Conservation (phyloP, 2,797 vertebrate species). For the Enteromius mattozi region DNA sequence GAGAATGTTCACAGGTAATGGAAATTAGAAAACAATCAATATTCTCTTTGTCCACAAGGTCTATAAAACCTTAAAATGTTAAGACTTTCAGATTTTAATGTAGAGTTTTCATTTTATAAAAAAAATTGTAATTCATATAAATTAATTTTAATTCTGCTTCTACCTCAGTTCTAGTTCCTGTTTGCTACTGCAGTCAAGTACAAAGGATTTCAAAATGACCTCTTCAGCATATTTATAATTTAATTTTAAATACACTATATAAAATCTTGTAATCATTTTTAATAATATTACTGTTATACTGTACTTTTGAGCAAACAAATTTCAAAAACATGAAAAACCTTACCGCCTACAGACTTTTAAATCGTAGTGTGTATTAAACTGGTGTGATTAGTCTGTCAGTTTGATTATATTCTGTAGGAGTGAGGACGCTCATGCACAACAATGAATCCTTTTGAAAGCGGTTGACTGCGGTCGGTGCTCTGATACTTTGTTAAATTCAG, state of each 20-base stretch:
- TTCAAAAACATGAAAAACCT: neutral
- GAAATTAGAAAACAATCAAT: neutral
- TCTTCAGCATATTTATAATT: neutral
- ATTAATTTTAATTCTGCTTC: neutral
- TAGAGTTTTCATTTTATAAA: neutral
- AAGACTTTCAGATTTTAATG: neutral
- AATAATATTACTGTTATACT: neutral
- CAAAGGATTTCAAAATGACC: neutral
- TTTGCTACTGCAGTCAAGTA: neutral
- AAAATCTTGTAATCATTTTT: neutral
- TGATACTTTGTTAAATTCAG: neutral
- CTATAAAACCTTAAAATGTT: neutral
- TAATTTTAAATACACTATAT: neutral
- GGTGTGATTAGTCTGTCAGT: neutral
- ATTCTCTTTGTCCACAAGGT: neutral
- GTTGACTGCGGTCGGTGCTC: neutral
- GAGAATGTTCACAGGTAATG: neutral
- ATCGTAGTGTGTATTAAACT: neutral
- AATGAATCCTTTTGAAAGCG: neutral
- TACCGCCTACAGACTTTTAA: neutral
- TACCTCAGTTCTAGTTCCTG: neutral
- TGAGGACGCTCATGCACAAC: neutral
- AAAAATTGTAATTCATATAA: neutral
- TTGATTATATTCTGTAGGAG: neutral
- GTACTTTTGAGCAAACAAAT: neutral